Base-by-base conservation (phyloP, 2,113 vertebrate species). In the Myrmecophaga tridactyla region DNA sequence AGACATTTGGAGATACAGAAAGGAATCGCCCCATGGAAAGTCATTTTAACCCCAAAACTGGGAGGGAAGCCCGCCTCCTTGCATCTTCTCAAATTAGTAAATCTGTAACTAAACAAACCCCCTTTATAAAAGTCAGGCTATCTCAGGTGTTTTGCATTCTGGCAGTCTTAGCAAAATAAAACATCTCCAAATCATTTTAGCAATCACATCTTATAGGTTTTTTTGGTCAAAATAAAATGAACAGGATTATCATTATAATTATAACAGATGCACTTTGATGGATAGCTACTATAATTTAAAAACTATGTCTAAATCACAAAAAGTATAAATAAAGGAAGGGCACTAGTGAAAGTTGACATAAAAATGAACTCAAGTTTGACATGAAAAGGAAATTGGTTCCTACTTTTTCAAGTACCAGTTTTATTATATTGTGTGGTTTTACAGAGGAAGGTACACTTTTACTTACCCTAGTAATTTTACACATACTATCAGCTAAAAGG, bases 181-280 rank as follows among this genome's bases (percentile, higher is more conserved):
- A n/a, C n/a, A n/a, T n/a, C n/a, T 75, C 21, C 1, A 60, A 53
- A 15, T 21, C 43, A 73, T 80, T 95, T 93, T 63, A 95, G 4
- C 60, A 81, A 60, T 93, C 85, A 58, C 41, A 25, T 56, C 34
- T 43, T 81, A 36, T 53, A 90, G 60, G n/a, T n/a, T 92, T 56
- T 93, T 58, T 76, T 86, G 93, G 75, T 91, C 65, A 72, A 94
- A 90, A 78, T n/a, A 65, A 92, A 95, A 56, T 6, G 77, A 25
- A n/a, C 3, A 67, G 58, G 85, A 56, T 95, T 94, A 86, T 34
- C 58, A 76, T 53, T n/a, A 46, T 81, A 73, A 92, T 91, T 77
- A 78, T 6, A 86, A 67, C n/a, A 92, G 13, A 27, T 85, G 7
- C 18, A 69, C 3, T 39, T 89, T 36, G 21, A 29, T 76, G 60